Evolutionary conservation across 2,888 invertebrate genomes (phyloP), one percentile per base, ranked within the genome.

Genomic region (Thelaira solivaga): DNA sequence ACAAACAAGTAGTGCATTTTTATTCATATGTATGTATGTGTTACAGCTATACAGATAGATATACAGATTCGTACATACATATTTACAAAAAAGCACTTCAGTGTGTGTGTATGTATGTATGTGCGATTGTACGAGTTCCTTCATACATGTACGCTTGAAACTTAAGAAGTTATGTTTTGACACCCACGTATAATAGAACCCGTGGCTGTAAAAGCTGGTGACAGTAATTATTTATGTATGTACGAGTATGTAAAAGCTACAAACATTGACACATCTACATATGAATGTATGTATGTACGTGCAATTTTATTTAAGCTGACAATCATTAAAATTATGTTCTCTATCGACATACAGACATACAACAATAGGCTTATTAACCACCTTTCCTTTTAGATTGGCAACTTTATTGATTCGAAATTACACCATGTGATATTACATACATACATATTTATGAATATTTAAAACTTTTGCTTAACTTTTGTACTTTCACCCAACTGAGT

Each of bases 221-320:
- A 76, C 76, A 76, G 47, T 76, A 61, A 76, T 71, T 71, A 71
- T 72, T 76, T 47, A n/a, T n/a, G n/a, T n/a, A n/a, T n/a, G n/a
- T n/a, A n/a, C n/a, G n/a, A n/a, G n/a, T n/a, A n/a, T n/a, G n/a
- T n/a, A 47, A 72, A 59, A 72, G 61, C 34, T 55, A 67, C 43
- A 64, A 51, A 61, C 67, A 68, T 62, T 68, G 36, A 55, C 16
- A 39, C 10, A 6, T 39, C n/a, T n/a, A n/a, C n/a, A n/a, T n/a
- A n/a, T n/a, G n/a, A n/a, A n/a, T n/a, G n/a, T n/a, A n/a, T n/a
- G n/a, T n/a, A n/a, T n/a, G n/a, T n/a, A n/a, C n/a, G n/a, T n/a
- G n/a, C n/a, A n/a, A n/a, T n/a, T n/a, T n/a, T n/a, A n/a, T n/a
- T n/a, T n/a, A n/a, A n/a, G n/a, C n/a, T n/a, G n/a, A n/a, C n/a